Evolutionary conservation across 2,113 vertebrate species (phyloP).

Genomic region (Hippopotamus amphibius): DNA sequence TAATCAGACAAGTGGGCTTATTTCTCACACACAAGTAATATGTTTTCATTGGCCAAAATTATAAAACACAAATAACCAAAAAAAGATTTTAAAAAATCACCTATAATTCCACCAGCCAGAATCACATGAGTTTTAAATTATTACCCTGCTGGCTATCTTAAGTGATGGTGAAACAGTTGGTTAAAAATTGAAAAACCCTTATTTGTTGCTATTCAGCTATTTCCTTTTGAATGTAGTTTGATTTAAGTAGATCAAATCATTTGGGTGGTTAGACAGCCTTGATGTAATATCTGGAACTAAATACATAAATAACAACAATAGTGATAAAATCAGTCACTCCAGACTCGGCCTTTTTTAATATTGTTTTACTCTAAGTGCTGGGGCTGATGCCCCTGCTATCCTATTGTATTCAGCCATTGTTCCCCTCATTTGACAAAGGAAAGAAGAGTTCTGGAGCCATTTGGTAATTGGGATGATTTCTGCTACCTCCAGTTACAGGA

Average conservation of each 20-base stretch:
- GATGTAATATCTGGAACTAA: background rate
- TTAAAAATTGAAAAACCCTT: constrained; percentile 35
- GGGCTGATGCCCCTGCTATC: background rate
- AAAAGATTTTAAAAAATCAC: background rate
- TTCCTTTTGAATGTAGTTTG: background rate
- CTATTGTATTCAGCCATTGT: background rate
- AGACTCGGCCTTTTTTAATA: background rate
- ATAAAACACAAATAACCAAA: background rate
- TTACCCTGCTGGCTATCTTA: background rate
- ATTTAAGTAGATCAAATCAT: background rate
- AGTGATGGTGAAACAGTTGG: background rate
- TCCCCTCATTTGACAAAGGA: constrained; percentile 8
- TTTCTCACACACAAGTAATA: background rate
- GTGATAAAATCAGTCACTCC: background rate
- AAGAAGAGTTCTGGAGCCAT: background rate
- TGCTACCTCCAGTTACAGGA: background rate
- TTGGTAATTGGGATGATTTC: constrained; percentile 13
- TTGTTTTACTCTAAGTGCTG: background rate
- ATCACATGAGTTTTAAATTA: background rate
- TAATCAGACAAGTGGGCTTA: too few relatives aligned
- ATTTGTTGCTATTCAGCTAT: background rate
- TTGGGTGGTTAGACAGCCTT: background rate
- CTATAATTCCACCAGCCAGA: background rate
- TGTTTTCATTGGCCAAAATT: constrained; percentile 10
- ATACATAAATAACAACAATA: background rate